Conservation (phyloP, 2,888 invertebrate genomes). For the Sinohyriopsis cumingii region DNA sequence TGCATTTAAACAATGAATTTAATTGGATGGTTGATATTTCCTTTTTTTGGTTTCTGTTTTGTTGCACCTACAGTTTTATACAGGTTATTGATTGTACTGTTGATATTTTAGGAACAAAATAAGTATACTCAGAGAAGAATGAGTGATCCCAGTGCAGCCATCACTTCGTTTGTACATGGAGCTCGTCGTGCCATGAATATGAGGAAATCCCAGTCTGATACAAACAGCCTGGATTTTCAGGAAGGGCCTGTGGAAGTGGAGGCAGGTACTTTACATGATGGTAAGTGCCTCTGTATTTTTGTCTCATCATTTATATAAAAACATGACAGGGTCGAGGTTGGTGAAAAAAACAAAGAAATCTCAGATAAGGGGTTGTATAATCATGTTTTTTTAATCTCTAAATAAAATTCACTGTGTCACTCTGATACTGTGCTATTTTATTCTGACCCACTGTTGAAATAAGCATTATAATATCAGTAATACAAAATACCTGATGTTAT, state of each 20-base stretch:
- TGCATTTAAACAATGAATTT: background rate
- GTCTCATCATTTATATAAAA: too few species aligned
- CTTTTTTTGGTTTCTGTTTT: background rate
- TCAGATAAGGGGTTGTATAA: too few species aligned
- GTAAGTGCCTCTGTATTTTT: slow-evolving; percentile 73
- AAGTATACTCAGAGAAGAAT: slow-evolving; percentile 80
- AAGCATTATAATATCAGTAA: too few species aligned
- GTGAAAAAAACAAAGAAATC: too few species aligned
- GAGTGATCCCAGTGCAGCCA: slow-evolving; percentile 87
- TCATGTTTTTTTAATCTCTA: too few species aligned
- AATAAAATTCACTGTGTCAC: too few species aligned
- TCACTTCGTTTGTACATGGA: slow-evolving; percentile 76
- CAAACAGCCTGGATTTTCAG: slow-evolving; percentile 88
- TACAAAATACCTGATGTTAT: too few species aligned
- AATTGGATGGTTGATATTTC: background rate
- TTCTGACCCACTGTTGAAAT: too few species aligned
- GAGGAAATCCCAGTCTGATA: slow-evolving; percentile 87
- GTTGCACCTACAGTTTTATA: background rate
- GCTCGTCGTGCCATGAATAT: slow-evolving; percentile 76
- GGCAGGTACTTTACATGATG: slow-evolving; percentile 92
- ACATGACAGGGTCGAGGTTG: too few species aligned
- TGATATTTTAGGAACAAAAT: slow-evolving; percentile 29
- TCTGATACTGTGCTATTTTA: too few species aligned
- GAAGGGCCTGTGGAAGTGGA: slow-evolving; percentile 88
- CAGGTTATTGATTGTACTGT: slow-evolving; percentile 1